phyloP scores from a whole-genome alignment of 2,797 vertebrate species.

The Melanotaenia boesemani region DNA sequence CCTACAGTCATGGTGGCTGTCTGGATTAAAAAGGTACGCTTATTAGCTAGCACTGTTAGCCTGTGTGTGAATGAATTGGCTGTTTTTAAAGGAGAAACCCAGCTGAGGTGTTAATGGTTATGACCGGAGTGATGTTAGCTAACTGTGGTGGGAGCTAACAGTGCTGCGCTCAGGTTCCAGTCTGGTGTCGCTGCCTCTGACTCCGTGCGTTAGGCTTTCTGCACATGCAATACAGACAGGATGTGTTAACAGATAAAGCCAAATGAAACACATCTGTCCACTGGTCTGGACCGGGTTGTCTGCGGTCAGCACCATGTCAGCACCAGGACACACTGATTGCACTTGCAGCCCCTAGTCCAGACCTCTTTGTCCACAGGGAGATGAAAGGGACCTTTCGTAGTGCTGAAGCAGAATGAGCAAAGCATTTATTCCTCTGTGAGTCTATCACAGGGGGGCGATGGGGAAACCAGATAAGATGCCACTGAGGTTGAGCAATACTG shows the following conservation, averaged over 20 bases:
- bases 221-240: constrained; percentile 63
- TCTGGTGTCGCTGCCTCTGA: constrained; percentile 33
- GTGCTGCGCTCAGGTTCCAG: constrained; percentile 50
- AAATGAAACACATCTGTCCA: constrained; percentile 73
- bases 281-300: constrained; percentile 47
- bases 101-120: constrained; percentile 3
- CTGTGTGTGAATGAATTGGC: not conserved
- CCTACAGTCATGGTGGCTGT: not conserved
- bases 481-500: constrained; percentile 54
- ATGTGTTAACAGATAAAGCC: constrained; percentile 67
- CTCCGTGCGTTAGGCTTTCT: constrained; percentile 37
- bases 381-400: constrained; percentile 34
- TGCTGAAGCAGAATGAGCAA: constrained; percentile 36
- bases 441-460: constrained; percentile 40
- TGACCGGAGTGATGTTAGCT: not conserved
- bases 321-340: constrained; percentile 20
- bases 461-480: constrained; percentile 63
- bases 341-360: constrained; percentile 15
- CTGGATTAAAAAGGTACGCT: not conserved
- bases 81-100: not conserved
- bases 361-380: constrained; percentile 18
- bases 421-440: constrained; percentile 31
- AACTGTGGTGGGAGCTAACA: constrained; percentile 3
- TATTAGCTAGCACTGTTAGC: not conserved
- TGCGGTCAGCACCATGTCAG: constrained; percentile 37